These are phyloP conservation scores for Sus cebifrons DNA, from an alignment of 2,797 vertebrate genomes.

Conservation along the genomic window DNA sequence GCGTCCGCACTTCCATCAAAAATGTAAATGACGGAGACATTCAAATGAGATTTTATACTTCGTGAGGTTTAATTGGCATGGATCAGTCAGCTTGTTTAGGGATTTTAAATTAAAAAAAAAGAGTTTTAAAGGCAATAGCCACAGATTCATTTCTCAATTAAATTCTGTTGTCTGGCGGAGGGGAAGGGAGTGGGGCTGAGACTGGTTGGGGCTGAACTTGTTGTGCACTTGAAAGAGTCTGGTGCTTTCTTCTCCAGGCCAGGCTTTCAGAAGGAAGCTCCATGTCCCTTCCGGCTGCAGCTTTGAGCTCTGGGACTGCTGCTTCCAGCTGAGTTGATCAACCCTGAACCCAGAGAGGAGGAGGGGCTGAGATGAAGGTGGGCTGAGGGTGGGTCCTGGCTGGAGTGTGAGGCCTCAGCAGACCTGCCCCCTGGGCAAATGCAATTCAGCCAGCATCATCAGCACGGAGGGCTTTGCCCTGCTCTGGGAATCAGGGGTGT, in stretches of 20 bases:
- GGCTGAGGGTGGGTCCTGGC: not conserved
- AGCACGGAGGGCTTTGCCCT: not conserved
- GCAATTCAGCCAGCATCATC: not conserved
- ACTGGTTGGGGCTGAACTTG: constrained; percentile 23
- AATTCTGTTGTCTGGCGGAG: constrained; percentile 58
- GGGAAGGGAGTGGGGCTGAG: not conserved
- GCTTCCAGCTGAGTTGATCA: not conserved
- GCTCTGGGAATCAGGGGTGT: not conserved
- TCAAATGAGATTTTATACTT: constrained; percentile 86
- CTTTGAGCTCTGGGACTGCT: not conserved
- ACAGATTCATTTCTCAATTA: constrained; percentile 82
- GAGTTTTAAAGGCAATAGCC: constrained; percentile 57
- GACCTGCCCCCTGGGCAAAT: not conserved
- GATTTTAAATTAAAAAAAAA: constrained; percentile 43
- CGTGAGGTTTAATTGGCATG: constrained; percentile 76
- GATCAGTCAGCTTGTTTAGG: constrained; percentile 76
- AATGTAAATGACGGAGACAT: constrained; percentile 88
- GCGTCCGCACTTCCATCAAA: constrained; percentile 86
- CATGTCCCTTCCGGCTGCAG: not conserved
- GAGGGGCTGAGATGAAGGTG: not conserved
- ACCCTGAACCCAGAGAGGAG: not conserved
- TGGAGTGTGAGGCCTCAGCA: not conserved
- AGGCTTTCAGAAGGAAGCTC: not conserved
- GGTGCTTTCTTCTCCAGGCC: not conserved
- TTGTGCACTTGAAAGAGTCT: not conserved